These are phyloP conservation scores for Drosophila sordidula DNA, from an alignment of 2,888 invertebrate genomes.

Conservation along the genomic window DNA sequence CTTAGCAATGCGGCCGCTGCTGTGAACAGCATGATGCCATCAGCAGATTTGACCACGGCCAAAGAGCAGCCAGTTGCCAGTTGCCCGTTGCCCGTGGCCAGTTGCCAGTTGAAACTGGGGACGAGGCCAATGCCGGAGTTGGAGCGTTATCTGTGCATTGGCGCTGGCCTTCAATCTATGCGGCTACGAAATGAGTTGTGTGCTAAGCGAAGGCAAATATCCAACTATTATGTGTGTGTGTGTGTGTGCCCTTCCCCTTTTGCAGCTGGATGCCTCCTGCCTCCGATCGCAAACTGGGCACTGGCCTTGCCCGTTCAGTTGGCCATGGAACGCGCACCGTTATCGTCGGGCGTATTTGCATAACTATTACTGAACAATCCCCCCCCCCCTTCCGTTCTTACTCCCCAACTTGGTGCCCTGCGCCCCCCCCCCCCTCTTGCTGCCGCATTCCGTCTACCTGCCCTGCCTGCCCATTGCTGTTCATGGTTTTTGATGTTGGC, in stretches of 20 bases:
- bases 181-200: constrained; percentile 40
- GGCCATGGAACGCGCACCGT: constrained; percentile 45
- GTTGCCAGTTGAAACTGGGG: constrained; percentile 30
- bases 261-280: background rate
- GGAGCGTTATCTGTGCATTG: constrained; percentile 62
- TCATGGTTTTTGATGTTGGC: constrained; percentile 26
- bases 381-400: background rate
- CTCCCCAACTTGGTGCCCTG: background rate
- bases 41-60: constrained; percentile 60
- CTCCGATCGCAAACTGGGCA: constrained; percentile 11
- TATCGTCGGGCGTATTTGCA: constrained; percentile 54
- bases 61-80: constrained; percentile 37
- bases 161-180: constrained; percentile 67
- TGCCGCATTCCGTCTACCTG: constrained; percentile 22
- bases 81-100: constrained; percentile 6
- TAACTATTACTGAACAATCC: constrained; percentile 38
- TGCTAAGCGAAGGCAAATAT: constrained; percentile 39
- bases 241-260: constrained; percentile 16
- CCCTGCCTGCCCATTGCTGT: constrained; percentile 8
- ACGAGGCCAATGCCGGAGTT: constrained; percentile 28
- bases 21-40: constrained; percentile 77
- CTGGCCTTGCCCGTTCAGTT: constrained; percentile 31
- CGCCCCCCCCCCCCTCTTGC: background rate
- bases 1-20: constrained; percentile 45
- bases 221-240: constrained; percentile 5